Conservation (phyloP, 1,140 invertebrate species). For the Agrypnia vestita region DNA sequence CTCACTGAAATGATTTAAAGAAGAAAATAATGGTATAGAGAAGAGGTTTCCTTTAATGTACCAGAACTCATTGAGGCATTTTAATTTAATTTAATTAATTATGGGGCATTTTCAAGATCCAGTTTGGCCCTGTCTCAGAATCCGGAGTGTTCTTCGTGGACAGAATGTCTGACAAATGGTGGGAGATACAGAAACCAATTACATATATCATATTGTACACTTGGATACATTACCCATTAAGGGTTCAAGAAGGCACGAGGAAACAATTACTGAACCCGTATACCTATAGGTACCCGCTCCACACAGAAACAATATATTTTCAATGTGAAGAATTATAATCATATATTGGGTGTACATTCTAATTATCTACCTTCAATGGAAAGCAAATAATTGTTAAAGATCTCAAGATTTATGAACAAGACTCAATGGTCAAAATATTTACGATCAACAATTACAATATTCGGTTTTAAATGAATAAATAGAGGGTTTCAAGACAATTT, state of each 20-base stretch:
- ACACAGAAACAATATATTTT: not conserved
- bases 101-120: not conserved
- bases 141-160: conserved; percentile 8
- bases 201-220: conserved; percentile 10
- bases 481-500: too few relatives aligned
- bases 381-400: not conserved
- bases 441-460: too few relatives aligned
- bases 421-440: not conserved
- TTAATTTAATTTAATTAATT: too few relatives aligned
- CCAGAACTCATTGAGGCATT: too few relatives aligned
- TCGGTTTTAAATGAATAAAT: too few relatives aligned
- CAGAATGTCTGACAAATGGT: conserved; percentile 24
- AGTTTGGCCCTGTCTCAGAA: not conserved
- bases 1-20: too few relatives aligned
- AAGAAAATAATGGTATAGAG: too few relatives aligned
- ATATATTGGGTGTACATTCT: not conserved
- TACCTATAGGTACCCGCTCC: not conserved
- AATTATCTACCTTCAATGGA: not conserved
- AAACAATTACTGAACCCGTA: conserved; percentile 12
- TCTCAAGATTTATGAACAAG: not conserved
- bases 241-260: conserved; percentile 7
- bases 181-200: conserved; percentile 30
- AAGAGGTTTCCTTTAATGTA: too few relatives aligned
- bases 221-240: not conserved
- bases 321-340: not conserved